phyloP scores from a whole-genome alignment of 2,113 vertebrate species.

The Myotis lucifugus region DNA sequence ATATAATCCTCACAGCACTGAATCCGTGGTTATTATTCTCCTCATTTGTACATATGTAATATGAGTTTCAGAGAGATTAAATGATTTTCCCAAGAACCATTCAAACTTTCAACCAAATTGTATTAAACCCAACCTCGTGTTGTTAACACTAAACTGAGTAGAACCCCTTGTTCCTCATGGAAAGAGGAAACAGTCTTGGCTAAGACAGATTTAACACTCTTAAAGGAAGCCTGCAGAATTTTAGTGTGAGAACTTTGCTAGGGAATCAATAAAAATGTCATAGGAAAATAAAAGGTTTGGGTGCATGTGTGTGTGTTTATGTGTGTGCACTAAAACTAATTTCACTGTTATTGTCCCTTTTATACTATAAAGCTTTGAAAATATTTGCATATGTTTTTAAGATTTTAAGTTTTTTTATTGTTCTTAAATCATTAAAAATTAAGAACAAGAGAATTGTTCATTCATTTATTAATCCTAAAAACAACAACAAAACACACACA shows the following conservation, averaged over 20 bases:
- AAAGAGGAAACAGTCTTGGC: not conserved
- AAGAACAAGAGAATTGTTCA: constrained; percentile 9
- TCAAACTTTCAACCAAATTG: constrained; percentile 33
- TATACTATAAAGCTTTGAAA: not conserved
- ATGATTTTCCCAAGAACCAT: not conserved
- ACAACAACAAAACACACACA: not conserved
- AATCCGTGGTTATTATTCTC: not conserved
- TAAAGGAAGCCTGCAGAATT: not conserved
- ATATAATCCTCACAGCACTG: not conserved
- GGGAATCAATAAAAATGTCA: not conserved
- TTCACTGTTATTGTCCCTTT: not conserved
- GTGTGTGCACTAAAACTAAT: not conserved
- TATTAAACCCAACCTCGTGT: not conserved
- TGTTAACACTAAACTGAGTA: not conserved
- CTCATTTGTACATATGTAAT: constrained; percentile 14
- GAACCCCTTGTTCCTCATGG: not conserved
- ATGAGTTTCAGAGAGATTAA: constrained; percentile 30
- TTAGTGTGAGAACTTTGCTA: not conserved
- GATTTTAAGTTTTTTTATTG: constrained; percentile 11
- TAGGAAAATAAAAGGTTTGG: not conserved
- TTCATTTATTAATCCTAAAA: constrained; percentile 12
- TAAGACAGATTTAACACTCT: not conserved
- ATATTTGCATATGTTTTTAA: not conserved
- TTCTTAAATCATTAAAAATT: not conserved
- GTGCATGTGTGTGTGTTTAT: not conserved